Percentiles rank a stretch among this genome's conserved stretches.
Evolutionary conservation across 2,797 vertebrate genomes (phyloP).

Genomic region (Myripristis murdjan): DNA sequence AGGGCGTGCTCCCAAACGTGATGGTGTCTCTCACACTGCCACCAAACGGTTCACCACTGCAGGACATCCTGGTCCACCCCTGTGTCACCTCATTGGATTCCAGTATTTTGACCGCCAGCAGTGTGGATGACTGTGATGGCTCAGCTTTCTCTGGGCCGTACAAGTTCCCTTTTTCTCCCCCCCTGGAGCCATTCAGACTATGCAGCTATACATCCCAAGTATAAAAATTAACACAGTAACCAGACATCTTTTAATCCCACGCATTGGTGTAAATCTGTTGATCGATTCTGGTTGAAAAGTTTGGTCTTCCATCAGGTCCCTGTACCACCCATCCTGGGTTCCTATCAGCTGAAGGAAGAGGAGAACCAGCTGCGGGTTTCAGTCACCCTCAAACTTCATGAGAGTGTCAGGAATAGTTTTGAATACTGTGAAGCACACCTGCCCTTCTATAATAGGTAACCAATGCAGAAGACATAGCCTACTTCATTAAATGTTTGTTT

Average conservation of each 20-base stretch:
- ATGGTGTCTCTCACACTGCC: slow-evolving; percentile 92
- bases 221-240: slow-evolving; percentile 25
- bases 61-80: slow-evolving; percentile 94
- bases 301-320: slow-evolving; percentile 86
- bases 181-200: slow-evolving; percentile 91
- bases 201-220: slow-evolving; percentile 97
- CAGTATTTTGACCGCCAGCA: slow-evolving; percentile 90
- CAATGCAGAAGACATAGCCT: not conserved
- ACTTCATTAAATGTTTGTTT: not conserved
- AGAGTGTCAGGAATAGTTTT: slow-evolving; percentile 95
- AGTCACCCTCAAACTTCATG: slow-evolving; percentile 93
- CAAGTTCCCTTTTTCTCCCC: slow-evolving; percentile 95
- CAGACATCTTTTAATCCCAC: not conserved
- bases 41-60: slow-evolving; percentile 93
- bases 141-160: slow-evolving; percentile 94
- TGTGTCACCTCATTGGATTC: slow-evolving; percentile 94
- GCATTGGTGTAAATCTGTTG: not conserved
- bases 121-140: slow-evolving; percentile 87
- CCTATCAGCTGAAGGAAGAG: slow-evolving; percentile 90
- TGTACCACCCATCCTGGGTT: slow-evolving; percentile 94
- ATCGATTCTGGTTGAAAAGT: not conserved
- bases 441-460: slow-evolving; percentile 96
- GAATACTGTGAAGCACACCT: slow-evolving; percentile 95
- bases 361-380: slow-evolving; percentile 87
- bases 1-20: slow-evolving; percentile 93